Base-by-base conservation (phyloP, 2,888 invertebrate species). In the Amphimallon solstitiale region DNA sequence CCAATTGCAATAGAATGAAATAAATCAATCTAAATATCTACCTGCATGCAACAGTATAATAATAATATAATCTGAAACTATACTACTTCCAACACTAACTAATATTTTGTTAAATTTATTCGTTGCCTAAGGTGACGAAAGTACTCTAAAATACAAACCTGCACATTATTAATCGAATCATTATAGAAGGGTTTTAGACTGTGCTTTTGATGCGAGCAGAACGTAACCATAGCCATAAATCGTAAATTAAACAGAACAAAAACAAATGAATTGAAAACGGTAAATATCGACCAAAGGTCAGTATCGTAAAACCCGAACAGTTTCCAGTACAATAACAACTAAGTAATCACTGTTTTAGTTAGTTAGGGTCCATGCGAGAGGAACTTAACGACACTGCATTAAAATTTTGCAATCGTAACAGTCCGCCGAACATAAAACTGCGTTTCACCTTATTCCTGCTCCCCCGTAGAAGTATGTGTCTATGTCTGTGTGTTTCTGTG, bases 331-430 rank as follows among this genome's bases (percentile, higher is more conserved):
- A 74, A 75, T 76, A 75, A 74, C 75, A 74, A 76, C 76, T 77
- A 76, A 77, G 77, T 77, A 77, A 77, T 77, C 76, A 76, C 77
- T 73, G 75, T 74, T 76, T 77, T 75, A 76, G 76, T 74, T 76
- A 74, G 74, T 65, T 65, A 60, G 71, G 72, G 71, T 66, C 72
- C 71, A 68, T 72, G 73, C 72, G 70, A 71, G 68, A 46, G 72
- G 72, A 72, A 74, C 73, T 77, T 77, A 77, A 78, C 77, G 77
- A 77, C 76, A 66, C 69, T 68, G 72, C 76, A 76, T 78, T 78
- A 78, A 78, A 78, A 78, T 78, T 78, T 77, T 72, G 76, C 76
- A 75, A 76, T 77, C 75, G 76, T 75, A 75, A 76, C 77, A 71
- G 74, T 72, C 73, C 74, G 69, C 69, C 74, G 74, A 73, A 63